These are phyloP conservation scores for Microchirus variegatus DNA, from an alignment of 2,797 vertebrate genomes.

Conservation along the genomic window DNA sequence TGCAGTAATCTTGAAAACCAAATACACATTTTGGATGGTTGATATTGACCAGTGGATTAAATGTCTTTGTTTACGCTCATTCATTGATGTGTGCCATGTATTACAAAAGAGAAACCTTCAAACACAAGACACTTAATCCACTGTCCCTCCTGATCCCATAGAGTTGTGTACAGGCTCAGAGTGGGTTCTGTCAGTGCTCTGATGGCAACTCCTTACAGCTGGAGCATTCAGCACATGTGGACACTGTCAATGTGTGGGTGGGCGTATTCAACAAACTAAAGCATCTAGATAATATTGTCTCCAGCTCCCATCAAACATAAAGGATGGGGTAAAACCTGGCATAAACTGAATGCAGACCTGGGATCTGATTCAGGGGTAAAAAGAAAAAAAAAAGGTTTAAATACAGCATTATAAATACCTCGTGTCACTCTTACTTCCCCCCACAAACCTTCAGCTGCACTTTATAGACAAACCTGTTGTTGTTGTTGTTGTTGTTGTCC, in stretches of 20 bases:
- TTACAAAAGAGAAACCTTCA: conserved; percentile 45
- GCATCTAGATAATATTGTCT: conserved; percentile 74
- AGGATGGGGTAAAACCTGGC: conserved; percentile 73
- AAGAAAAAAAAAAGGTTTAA: conserved; percentile 71
- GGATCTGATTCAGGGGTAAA: conserved; percentile 78
- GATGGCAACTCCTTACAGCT: conserved; percentile 67
- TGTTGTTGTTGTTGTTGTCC: conserved; percentile 67
- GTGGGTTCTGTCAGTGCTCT: conserved; percentile 53
- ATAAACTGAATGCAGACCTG: conserved; percentile 76
- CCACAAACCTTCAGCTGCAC: conserved; percentile 62
- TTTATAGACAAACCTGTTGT: conserved; percentile 74
- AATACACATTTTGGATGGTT: conserved; percentile 46
- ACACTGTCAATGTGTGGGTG: conserved; percentile 74
- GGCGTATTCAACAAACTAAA: conserved; percentile 72
- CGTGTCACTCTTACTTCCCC: conserved; percentile 69
- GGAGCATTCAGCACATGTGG: conserved; percentile 70
- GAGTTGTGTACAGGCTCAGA: conserved; percentile 54
- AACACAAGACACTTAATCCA: conserved; percentile 64
- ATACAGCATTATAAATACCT: conserved; percentile 69
- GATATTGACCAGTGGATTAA: conserved; percentile 75
- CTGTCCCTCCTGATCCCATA: conserved; percentile 63
- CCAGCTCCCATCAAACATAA: conserved; percentile 68
- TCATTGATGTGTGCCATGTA: conserved; percentile 31
- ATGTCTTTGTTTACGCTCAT: conserved; percentile 46
- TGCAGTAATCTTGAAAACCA: conserved; percentile 60